A percentile compares a stretch with the other conserved stretches of the same genome.
Evolutionary conservation across 53 echinoderm and acorn worm species (phyloP).

Genomic region (Echinarachnius parma): DNA sequence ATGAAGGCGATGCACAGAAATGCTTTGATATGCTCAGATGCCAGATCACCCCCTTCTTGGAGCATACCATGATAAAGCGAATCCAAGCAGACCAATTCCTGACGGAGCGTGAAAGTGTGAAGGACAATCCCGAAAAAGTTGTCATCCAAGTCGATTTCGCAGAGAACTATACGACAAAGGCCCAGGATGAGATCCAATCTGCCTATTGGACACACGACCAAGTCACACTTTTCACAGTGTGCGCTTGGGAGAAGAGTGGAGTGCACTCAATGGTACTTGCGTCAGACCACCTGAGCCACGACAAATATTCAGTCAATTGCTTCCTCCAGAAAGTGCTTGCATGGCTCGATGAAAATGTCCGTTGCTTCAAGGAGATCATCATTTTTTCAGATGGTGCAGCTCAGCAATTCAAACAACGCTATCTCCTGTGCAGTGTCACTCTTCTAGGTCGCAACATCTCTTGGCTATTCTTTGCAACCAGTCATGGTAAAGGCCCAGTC

Average conservation of each 20-base stretch:
- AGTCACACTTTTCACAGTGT: constrained; percentile 34
- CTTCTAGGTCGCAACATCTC: constrained; percentile 19
- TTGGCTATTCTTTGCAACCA: constrained; percentile 53
- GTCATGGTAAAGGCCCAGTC: constrained; percentile 48
- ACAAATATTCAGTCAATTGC: constrained; percentile 40
- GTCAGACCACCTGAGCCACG: constrained; percentile 43
- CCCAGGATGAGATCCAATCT: constrained; percentile 44
- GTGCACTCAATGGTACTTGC: constrained; percentile 40
- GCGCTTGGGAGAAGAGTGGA: constrained; percentile 38
- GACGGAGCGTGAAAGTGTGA: no score
- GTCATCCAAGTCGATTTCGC: no score
- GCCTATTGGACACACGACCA: constrained; percentile 37
- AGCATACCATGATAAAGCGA: no score
- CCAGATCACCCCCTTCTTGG: no score
- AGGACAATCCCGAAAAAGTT: no score
- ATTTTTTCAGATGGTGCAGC: constrained; percentile 51
- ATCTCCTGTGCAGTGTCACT: constrained; percentile 23
- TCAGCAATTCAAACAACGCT: constrained; percentile 41
- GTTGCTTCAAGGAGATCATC: no score
- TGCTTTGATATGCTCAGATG: no score
- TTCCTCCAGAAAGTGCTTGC: constrained; percentile 2
- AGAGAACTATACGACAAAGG: constrained; percentile 43
- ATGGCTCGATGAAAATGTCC: no score
- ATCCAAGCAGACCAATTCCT: no score
- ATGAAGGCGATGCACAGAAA: no score